Base-by-base conservation (phyloP, 1,140 invertebrate species). In the Antheraea pernyi region DNA sequence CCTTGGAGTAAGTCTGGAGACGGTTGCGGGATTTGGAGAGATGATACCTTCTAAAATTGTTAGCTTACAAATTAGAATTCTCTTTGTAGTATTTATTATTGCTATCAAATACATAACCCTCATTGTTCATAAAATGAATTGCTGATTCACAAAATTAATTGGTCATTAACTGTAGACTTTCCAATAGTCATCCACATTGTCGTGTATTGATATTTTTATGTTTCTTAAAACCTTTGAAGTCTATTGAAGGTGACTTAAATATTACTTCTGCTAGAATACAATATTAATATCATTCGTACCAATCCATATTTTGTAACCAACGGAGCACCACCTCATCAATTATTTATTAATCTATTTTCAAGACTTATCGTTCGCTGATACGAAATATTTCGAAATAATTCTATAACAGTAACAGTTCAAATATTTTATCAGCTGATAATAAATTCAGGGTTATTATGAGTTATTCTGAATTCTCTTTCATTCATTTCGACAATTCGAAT, bases 1-100 rank as follows among this genome's bases (percentile, higher is more conserved):
- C 89, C 89, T 63, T 91, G 84, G 82, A 88, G 89, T 91, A 89
- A 91, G 89, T 91, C 77, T 73, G 67, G 75, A 71, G 60, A 59
- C 11, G 22, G 18, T 18, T 48, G 46, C 61, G 68, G 72, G 71
- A 65, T 67, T 63, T 61, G 42, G 61, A 66, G 73, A 76, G 75
- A 76, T 77, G 74, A 76, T 75, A 76, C 78, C 76, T 78, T 76
- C 66, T 59, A 63, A 37, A 69, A 30, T 16, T 16, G 7, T 53
- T 53, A n/a, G 46, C 46, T n/a, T 16, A 16, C 46, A 6, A 13
- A 6, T 53, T 53, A 53, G 16, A 53, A 42, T 3, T 11, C 39
- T 42, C 11, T 7, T 30, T 30, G 22, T 30, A 30, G 39, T 16
- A 6, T 53, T 53, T 13, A 11, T 11, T 48, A 11, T 16, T 53